Base-by-base conservation (phyloP, 2,888 invertebrate genomes). In the Agrotis puta region DNA sequence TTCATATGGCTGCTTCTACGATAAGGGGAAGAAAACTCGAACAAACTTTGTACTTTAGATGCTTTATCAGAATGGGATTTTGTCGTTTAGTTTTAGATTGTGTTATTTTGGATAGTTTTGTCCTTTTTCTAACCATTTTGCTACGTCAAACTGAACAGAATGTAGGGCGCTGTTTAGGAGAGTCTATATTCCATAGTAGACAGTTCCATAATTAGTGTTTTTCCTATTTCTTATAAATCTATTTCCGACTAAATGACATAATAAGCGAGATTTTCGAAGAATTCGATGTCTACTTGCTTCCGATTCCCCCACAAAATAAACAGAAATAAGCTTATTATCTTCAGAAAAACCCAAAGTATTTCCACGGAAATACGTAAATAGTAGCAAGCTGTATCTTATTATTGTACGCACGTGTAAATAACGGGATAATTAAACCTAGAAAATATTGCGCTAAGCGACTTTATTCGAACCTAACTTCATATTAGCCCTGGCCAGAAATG, bases 1-100 rank as follows among this genome's bases (percentile, higher is more conserved):
- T 78, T 79, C 78, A 77, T 77, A 86, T 85, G 84, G 85, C 83
- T 79, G 45, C n/a, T 47, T 64, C n/a, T 59, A 74, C 48, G 54
- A 66, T 79, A 79, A 39, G 45, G 45, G 14, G 13, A 64, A 77
- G 64, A 71, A 69, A 79, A 74, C 56, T 82, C 47, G 22, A 33
- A 59, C 62, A 47, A 77, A 70, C 64, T 66, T 70, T 53, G 11
- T 45, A 16, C 33, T 74, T 58, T 43, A 33, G 48, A 50, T 58
- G 18, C 27, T 64, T 48, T 59, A 64, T 57, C 47, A 56, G 54
- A 64, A 24, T 50, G 4, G 14, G 53, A 27, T 56, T 18, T 11
- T n/a, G 39, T 43, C 50, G 0, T 51, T 22, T 16, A 14, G 7
- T 53, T 50, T 50, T 63, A 18, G 45, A 45, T 48, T 2, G 20